Evolutionary conservation across 2,113 vertebrate species (phyloP).

Genomic region (Noturus placidus): DNA sequence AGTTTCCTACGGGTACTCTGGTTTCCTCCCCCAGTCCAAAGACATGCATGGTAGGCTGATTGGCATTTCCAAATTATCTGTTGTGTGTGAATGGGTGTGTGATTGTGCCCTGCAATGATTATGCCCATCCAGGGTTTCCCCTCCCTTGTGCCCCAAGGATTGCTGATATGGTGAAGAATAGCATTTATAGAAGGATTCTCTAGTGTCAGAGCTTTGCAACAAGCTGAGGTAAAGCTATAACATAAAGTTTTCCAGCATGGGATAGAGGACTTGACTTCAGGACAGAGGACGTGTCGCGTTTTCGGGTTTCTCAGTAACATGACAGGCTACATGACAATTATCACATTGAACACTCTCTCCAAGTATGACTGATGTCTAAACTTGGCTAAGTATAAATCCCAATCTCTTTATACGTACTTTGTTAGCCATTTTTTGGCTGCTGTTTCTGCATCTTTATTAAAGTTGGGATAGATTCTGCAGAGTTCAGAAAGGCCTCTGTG

Average conservation of each 20-base stretch:
- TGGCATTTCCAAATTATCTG: no score
- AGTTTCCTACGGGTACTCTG: no score
- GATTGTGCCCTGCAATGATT: no score
- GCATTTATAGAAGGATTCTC: neutral
- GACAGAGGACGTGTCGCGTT: neutral
- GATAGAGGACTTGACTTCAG: neutral
- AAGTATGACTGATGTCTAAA: constrained; percentile 7
- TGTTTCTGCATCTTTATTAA: constrained; percentile 14
- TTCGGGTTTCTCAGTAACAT: neutral
- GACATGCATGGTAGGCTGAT: no score
- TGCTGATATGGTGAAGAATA: neutral
- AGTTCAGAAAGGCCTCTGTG: constrained; percentile 8
- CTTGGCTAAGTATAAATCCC: neutral
- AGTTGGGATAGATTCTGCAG: neutral
- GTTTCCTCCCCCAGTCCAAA: no score
- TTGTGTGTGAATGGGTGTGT: no score
- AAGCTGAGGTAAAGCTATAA: neutral
- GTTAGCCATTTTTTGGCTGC: neutral
- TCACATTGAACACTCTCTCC: neutral
- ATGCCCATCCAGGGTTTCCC: no score
- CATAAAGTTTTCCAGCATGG: neutral
- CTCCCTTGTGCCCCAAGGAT: no score
- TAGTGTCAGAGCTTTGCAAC: neutral
- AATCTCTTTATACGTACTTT: neutral
- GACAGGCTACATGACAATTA: neutral